These are phyloP conservation scores for Germaria angustata DNA, from an alignment of 2,888 invertebrate genomes.

Conservation along the genomic window DNA sequence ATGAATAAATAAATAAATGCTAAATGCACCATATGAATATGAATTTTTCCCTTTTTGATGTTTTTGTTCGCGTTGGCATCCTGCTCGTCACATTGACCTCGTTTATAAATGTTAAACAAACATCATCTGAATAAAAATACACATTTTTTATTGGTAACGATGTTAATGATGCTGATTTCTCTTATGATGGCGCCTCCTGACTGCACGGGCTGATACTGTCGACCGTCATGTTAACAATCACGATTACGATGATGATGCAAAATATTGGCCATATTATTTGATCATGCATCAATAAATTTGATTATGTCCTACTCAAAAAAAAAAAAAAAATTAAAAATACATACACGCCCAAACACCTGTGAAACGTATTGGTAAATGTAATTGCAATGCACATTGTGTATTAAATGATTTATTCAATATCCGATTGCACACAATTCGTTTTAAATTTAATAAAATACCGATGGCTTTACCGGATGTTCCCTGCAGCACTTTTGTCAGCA, in stretches of 20 bases:
- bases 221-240: background rate
- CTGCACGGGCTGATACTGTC: background rate
- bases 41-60: constrained; percentile 7
- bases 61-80: constrained; percentile 7
- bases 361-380: constrained; percentile 31
- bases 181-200: constrained; percentile 18
- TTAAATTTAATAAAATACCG: constrained; percentile 30
- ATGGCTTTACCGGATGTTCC: constrained; percentile 37
- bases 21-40: constrained; percentile 39
- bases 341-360: constrained; percentile 32
- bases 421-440: background rate
- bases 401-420: constrained; percentile 23
- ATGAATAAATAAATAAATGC: constrained; percentile 57
- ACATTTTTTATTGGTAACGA: constrained; percentile 22
- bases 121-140: constrained; percentile 19
- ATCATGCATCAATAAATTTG: constrained; percentile 35
- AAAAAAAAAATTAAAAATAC: background rate
- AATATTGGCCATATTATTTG: constrained; percentile 41
- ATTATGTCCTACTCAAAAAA: constrained; percentile 26
- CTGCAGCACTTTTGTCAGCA: constrained; percentile 91
- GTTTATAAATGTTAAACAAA: constrained; percentile 28
- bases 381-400: constrained; percentile 37
- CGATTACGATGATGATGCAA: constrained; percentile 1
- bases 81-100: constrained; percentile 53
- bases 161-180: no score